Base-by-base conservation (phyloP, 2,888 invertebrate genomes). In the Masnerella sp. region DNA sequence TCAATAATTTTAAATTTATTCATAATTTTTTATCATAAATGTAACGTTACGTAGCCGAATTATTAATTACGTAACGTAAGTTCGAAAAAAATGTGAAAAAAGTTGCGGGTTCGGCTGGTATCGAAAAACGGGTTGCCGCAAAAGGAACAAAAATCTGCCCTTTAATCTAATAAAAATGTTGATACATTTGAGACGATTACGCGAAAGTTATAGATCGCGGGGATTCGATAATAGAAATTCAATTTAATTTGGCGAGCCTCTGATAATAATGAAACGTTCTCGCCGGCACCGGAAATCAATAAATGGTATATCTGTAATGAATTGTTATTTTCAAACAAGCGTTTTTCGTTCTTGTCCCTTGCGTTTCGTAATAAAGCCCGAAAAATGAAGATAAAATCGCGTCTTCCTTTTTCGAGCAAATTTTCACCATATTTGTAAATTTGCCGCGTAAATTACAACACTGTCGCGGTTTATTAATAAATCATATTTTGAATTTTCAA, bases 151-250 rank as follows among this genome's bases (percentile, higher is more conserved):
- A 58, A 59, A 59, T n/a, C n/a, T n/a, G n/a, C 32, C 34, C 22
- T 58, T 18, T 25, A 28, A 38, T 12, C 40, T 47, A 42, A 62
- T 62, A 62, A 62, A 59, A 45, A n/a, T 38, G 49, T 62, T 51
- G 20, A 51, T 51, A 42, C 42, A 51, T 62, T 51, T 47, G 47
- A 42, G 28, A 17, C 18, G 34, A n/a, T n/a, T n/a, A n/a, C n/a
- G n/a, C n/a, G n/a, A n/a, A n/a, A n/a, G 62, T 51, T 51, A 62
- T 51, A 43, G 51, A 51, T 51, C 34, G 47, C 12, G 5, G 30
- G 42, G 51, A 49, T 62, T 64, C 36, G 64, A 64, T 43, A 52
- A 62, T 62, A 51, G 43, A 62, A 52, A 38, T 64, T 64, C 52
- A 45, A 64, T 64, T 52, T 64, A 52, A 64, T 64, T 62, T 62